Evolutionary conservation across 2,888 invertebrate genomes (phyloP), one percentile per base, ranked within the genome.

Genomic region (Antitype chi): DNA sequence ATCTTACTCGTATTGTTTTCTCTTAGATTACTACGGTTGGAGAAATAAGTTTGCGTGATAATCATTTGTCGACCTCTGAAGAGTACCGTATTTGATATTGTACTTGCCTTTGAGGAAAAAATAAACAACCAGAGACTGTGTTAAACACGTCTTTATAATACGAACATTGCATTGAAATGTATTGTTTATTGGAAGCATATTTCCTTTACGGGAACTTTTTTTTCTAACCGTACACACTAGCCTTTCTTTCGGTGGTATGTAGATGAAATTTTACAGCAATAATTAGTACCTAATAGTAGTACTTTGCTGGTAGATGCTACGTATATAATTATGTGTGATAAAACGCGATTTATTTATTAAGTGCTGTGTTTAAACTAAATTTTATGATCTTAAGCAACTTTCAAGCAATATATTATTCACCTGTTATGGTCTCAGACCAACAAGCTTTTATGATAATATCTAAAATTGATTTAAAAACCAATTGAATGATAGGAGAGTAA

Each of bases 221-320:
- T 87, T 86, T 86, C 84, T 85, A 83, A 82, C 85, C 71, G 88
- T 84, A 83, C 68, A 89, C 87, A 93, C 91, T 94, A 96, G 95
- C 95, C 95, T 96, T 96, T 95, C 94, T 95, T 95, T 95, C 92
- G 93, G 94, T 95, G 95, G 94, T 95, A 94, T 91, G 93, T 96
- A 95, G 95, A 93, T 93, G 87, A 95, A 94, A 94, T 88, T 92
- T 94, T 93, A 95, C 95, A 96, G 96, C 96, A 96, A 96, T 96
- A 96, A 96, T 95, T 96, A 96, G 95, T 95, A 94, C 88, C 90
- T 96, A 95, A 95, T 92, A 89, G 94, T 95, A 95, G 95, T 93
- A 91, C 89, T 93, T 94, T 92, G 95, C 95, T 95, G 93, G 94
- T 96, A 96, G 96, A 94, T 92, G 95, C 96, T 95, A 95, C 93